Evolutionary conservation across 2,113 vertebrate species (phyloP), one percentile per base, ranked within the genome.

Genomic region (Potamarius usumacintae): DNA sequence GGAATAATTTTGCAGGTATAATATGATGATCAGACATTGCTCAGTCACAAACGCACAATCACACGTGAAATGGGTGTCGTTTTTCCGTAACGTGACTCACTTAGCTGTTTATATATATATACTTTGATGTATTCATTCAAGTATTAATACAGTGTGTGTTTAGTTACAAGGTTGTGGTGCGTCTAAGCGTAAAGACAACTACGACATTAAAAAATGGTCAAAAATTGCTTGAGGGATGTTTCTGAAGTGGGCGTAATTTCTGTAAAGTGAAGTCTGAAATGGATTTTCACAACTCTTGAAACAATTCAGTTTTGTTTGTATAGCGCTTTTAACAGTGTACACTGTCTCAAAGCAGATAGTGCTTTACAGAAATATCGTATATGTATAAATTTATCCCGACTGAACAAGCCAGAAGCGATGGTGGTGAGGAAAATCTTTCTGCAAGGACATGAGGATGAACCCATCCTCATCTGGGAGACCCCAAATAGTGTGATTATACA

Each of bases 321-420:
- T 11, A 0, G 63, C 10, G n/a, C 63, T 25, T 67, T 27, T 18
- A 71, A 71, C 67, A 34, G 2, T 0, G 27, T 5, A 71, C 12
- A 17, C 2, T 34, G 8, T n/a, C 62, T 3, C 67, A 34, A 71
- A 7, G 30, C 69, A 34, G 69, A 42, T 42, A 42, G 42, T 42
- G 42, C 14, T 34, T 69, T 4, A 71, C 15, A 6, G 14, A 5
- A 15, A 34, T 42, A 8, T 69, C 2, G 14, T 11, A 4, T 8
- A n/a, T 0, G 0, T 4, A n/a, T 6, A 60, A 60, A 18, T 1
- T 5, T 7, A 63, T 65, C 63, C 25, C 3, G 1, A 65, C 0
- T 10, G 62, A 65, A 2, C 62, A 4, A n/a, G 10, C 62, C 62
- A 65, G 25, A 65, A 25, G 67, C 1, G 67, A 34, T 15, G 67